A percentile compares a stretch with the other conserved stretches of the same genome.
phyloP scores from a whole-genome alignment of 2,888 invertebrate genomes.

The Allacma fusca region DNA sequence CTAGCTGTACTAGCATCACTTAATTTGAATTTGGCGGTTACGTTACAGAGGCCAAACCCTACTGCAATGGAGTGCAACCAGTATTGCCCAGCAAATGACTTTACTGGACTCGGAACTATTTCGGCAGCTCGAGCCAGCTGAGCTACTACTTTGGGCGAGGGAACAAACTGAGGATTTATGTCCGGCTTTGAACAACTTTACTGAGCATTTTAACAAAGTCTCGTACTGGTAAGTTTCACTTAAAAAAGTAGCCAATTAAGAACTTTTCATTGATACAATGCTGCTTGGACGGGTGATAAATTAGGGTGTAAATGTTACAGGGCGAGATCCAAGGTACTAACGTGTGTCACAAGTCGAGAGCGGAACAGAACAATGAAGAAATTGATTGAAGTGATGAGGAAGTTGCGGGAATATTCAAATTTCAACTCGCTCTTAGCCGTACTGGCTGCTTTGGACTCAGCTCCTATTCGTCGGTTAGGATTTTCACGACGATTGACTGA shows the following conservation, averaged over 20 bases:
- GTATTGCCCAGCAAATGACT: constrained; percentile 98
- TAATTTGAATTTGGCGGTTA: no score
- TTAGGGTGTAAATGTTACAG: constrained; percentile 61
- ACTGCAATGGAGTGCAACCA: constrained; percentile 91
- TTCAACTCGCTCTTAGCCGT: constrained; percentile 98
- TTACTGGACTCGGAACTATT: constrained; percentile 93
- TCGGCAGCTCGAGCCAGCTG: constrained; percentile 95
- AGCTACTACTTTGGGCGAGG: constrained; percentile 95
- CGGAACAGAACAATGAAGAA: constrained; percentile 93
- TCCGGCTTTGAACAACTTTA: constrained; percentile 95
- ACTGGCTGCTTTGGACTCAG: constrained; percentile 94
- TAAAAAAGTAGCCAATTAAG: no score
- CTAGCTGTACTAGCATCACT: no score
- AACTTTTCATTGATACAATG: no score
- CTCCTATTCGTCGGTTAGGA: constrained; percentile 89
- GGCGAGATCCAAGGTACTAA: constrained; percentile 91
- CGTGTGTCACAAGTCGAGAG: constrained; percentile 91
- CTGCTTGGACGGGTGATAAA: no score
- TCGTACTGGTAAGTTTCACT: constrained; percentile 93
- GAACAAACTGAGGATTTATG: constrained; percentile 97
- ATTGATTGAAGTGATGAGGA: constrained; percentile 98
- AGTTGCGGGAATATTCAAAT: constrained; percentile 94
- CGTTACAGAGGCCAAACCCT: constrained; percentile 71
- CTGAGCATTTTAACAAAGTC: constrained; percentile 99
- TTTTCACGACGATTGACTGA: constrained; percentile 93